Evolutionary conservation across 1,140 invertebrate genomes (phyloP).

Genomic region (Andricus grossulariae): DNA sequence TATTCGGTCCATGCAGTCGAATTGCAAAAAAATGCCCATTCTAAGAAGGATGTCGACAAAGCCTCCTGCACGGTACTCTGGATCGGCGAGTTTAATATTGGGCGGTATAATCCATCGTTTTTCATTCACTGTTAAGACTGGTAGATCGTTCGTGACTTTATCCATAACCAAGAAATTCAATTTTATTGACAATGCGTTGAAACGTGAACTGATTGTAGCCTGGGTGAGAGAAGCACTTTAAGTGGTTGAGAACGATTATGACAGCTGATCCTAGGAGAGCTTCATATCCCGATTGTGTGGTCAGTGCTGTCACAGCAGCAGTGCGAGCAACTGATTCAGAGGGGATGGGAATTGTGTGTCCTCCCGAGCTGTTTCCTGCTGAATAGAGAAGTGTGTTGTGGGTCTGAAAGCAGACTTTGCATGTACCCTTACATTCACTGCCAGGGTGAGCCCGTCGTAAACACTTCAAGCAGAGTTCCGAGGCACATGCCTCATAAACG

Average conservation of each 20-base stretch:
- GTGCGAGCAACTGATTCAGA: no score
- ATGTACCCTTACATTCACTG: background rate
- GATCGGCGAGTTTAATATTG: background rate
- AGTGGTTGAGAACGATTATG: no score
- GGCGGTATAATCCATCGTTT: background rate
- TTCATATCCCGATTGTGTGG: no score
- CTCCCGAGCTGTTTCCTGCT: background rate
- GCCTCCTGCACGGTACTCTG: slow-evolving; percentile 9
- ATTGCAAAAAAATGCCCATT: no score
- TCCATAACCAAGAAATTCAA: slow-evolving; percentile 34
- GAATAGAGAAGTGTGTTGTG: background rate
- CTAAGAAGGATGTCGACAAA: background rate
- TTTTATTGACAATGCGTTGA: background rate
- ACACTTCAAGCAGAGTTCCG: background rate
- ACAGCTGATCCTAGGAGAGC: no score
- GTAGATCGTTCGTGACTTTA: slow-evolving; percentile 8
- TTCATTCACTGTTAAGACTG: background rate
- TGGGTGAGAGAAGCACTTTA: background rate
- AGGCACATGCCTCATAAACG: background rate
- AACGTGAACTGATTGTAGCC: slow-evolving; percentile 24
- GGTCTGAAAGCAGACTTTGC: background rate
- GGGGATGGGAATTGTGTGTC: background rate
- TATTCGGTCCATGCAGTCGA: no score
- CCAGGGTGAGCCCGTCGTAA: background rate
- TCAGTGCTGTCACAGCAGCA: no score